Conservation (phyloP, 1,140 invertebrate species). For the Tetranychus urticae region DNA sequence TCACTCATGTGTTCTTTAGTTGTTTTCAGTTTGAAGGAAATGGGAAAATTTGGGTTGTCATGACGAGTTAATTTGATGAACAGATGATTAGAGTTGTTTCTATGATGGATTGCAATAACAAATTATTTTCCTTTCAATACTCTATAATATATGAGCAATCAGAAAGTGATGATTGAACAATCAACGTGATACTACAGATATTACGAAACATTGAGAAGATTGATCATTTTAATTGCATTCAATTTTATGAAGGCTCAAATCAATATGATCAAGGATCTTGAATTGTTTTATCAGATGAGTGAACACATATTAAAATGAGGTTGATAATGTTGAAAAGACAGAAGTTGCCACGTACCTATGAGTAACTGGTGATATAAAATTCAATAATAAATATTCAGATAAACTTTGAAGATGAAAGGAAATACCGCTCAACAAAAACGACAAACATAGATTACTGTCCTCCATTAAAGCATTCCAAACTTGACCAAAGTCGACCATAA, state of each 20-base stretch:
- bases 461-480: constrained; percentile 16
- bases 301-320: neutral
- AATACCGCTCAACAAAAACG: constrained; percentile 45
- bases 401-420: constrained; percentile 72
- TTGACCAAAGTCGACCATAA: constrained; percentile 35
- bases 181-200: neutral
- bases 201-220: too few relatives aligned
- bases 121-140: neutral
- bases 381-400: constrained; percentile 59
- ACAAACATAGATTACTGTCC: constrained; percentile 30
- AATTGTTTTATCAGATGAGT: too few relatives aligned
- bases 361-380: constrained; percentile 60
- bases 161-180: neutral
- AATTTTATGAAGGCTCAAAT: too few relatives aligned
- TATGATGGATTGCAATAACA: too few relatives aligned
- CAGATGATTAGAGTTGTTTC: too few relatives aligned
- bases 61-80: too few relatives aligned
- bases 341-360: constrained; percentile 36
- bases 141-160: neutral
- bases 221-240: too few relatives aligned
- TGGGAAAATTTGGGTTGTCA: neutral
- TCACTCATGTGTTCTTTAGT: too few relatives aligned
- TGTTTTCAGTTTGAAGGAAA: neutral
- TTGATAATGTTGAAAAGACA: neutral
- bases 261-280: too few relatives aligned